Evolutionary conservation across 2,888 invertebrate species (phyloP), one percentile per base, ranked within the genome.

Genomic region (Agapetus fuscipes): DNA sequence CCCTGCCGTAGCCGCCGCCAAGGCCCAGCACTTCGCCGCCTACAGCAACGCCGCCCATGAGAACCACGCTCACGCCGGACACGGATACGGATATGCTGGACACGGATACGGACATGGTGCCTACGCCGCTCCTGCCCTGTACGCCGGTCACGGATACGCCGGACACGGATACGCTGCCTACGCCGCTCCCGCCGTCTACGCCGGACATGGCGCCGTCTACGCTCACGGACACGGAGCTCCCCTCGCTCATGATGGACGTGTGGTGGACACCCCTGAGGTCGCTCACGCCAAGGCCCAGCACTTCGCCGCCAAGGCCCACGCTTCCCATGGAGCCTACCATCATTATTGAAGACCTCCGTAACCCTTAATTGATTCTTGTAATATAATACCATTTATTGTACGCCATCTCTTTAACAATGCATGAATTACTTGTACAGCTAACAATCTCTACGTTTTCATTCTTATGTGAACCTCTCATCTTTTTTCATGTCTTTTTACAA

Each of bases 1-100:
- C 32, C 74, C 74, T 41, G 76, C 76, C 56, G 76, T 76, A 26
- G 73, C 74, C 44, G 71, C 71, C 20, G 20, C 20, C 9, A 20
- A 20, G 20, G 20, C 20, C 14, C 15, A 30, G 4, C 11, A 11
- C 7, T 30, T 9, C 1, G 15, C 13, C 2, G 30, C 20, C 11
- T 11, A 28, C 20, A 6, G 5, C 20, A 10, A 37, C 30, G 62
- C 72, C 33, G 74, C 74, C 34, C 66, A 45, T 28, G 41, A 24
- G 14, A 17, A 17, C 24, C 17, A 30, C 28, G 34, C 26, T 13
- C 63, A 64, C 62, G 66, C 25, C 20, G 20, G 5, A 4, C 6
- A 11, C 28, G n/a, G n/a, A n/a, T n/a, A n/a, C n/a, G n/a, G n/a
- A n/a, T n/a, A n/a, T n/a, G n/a, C n/a, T n/a, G n/a, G n/a, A n/a